Evolutionary conservation across 2,888 invertebrate genomes (phyloP), one percentile per base, ranked within the genome.

Genomic region (Pseudococcus longispinus): DNA sequence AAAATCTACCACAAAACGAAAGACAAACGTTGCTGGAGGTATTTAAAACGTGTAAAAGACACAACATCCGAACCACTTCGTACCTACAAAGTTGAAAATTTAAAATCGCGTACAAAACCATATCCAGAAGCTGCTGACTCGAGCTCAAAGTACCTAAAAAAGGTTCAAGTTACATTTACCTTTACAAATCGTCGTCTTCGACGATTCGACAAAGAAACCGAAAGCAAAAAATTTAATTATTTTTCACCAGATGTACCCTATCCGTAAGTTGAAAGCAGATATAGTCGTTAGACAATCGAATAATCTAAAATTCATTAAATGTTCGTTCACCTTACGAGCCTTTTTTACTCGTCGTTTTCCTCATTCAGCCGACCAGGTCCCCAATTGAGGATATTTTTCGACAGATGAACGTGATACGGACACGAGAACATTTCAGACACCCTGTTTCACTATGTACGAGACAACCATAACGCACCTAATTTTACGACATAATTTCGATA

Each of bases 281-380:
- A 51, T 51, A 20, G 18, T 29, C 70, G 26, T 26, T 0, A 26
- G 18, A 65, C 65, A 65, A 65, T 65, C 65, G 65, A 65, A 65
- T 26, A 65, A 65, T 65, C 15, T 20, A 15, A 80, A 80, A 80
- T 80, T 80, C 42, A 80, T 80, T 80, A 80, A 80, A 80, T 80
- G 77, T 80, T 80, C 77, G 11, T 80, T 80, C 77, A 80, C 42
- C 77, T 42, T 20, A n/a, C 3, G 42, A 18, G 29, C 70, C 29
- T 70, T 29, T 70, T 70, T 29, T 23, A 60, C 23, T 70, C 29
- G 18, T 2, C 6, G 29, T 70, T 70, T 70, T 70, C 70, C 70
- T 26, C 29, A 42, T 42, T 20, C 13, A 42, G 11, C 42, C 6
- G 18, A 74, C 32, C 32, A 74, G 29, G 18, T 32, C 5, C 32